phyloP scores from a whole-genome alignment of 1,140 invertebrate genomes.

The Eriocheir sinensis region DNA sequence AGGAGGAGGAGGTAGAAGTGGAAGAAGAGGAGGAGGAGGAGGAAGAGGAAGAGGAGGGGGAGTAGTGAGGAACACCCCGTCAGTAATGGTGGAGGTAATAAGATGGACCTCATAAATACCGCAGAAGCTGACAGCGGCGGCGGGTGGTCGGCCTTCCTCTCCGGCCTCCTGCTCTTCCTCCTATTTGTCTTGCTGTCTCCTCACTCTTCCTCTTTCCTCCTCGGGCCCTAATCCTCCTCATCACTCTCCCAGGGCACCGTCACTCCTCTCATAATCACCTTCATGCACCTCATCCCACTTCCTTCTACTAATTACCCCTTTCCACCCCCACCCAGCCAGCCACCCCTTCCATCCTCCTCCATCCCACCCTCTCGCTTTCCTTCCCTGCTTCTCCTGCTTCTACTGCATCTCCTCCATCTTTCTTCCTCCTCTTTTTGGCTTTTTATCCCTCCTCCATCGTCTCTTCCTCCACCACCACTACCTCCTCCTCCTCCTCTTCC shows the following conservation, averaged over 20 bases:
- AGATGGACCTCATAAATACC: constrained; percentile 75
- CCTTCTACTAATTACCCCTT: constrained; percentile 38
- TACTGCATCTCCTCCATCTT: background rate
- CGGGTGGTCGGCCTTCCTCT: constrained; percentile 63
- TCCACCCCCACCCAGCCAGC: background rate
- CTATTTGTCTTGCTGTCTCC: constrained; percentile 64
- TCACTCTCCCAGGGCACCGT: constrained; percentile 51
- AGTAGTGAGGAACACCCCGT: constrained; percentile 43
- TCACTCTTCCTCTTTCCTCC: constrained; percentile 57
- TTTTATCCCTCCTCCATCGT: background rate
- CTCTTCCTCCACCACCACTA: background rate
- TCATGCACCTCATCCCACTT: constrained; percentile 43
- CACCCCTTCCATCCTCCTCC: background rate
- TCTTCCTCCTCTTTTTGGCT: background rate
- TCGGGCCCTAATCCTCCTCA: constrained; percentile 50
- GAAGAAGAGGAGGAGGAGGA: background rate
- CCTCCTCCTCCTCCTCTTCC: background rate
- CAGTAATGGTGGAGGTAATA: constrained; percentile 73
- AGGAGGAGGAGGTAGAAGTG: background rate
- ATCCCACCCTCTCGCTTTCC: background rate
- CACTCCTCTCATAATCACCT: constrained; percentile 65
- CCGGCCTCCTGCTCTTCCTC: constrained; percentile 61
- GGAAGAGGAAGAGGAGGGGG: background rate
- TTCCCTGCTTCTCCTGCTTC: background rate
- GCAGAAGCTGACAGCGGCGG: constrained; percentile 73